phyloP scores from a whole-genome alignment of 2,888 invertebrate genomes.

The Eupithecia abbreviata region DNA sequence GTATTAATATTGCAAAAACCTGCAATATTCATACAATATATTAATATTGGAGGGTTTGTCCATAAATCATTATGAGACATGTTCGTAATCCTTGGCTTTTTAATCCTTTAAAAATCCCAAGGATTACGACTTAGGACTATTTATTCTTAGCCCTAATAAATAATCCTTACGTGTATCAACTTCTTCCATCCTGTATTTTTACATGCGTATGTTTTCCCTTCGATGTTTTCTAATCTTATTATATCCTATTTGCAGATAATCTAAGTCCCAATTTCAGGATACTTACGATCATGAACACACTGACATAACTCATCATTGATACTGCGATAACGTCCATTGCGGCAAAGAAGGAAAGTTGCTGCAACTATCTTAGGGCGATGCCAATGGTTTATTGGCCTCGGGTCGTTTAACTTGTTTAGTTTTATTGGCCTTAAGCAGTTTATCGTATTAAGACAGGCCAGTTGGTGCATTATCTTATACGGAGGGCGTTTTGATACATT shows the following conservation, averaged over 20 bases:
- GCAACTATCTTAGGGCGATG: conserved; percentile 59
- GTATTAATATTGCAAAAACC: too few species aligned
- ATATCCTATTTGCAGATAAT: neutral
- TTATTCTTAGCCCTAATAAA: too few species aligned
- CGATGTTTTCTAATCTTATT: neutral
- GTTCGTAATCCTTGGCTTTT: too few species aligned
- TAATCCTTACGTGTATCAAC: too few species aligned
- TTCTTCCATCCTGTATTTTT: neutral
- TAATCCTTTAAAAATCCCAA: too few species aligned
- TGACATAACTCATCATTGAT: conserved; percentile 59
- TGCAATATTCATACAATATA: too few species aligned
- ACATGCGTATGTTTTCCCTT: neutral
- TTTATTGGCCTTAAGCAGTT: conserved; percentile 76
- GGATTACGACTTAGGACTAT: too few species aligned
- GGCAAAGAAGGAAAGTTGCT: conserved; percentile 50
- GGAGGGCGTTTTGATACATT: conserved; percentile 70
- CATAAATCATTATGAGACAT: too few species aligned
- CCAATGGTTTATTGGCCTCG: conserved; percentile 66
- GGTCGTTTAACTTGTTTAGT: conserved; percentile 78
- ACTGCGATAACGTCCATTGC: conserved; percentile 43
- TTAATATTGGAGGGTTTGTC: too few species aligned
- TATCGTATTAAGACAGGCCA: conserved; percentile 76
- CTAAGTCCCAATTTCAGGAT: conserved; percentile 47
- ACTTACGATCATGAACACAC: conserved; percentile 37
- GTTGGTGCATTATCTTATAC: conserved; percentile 66